Conservation (phyloP, 2,888 invertebrate species). For the Eugnorisma glareosa region DNA sequence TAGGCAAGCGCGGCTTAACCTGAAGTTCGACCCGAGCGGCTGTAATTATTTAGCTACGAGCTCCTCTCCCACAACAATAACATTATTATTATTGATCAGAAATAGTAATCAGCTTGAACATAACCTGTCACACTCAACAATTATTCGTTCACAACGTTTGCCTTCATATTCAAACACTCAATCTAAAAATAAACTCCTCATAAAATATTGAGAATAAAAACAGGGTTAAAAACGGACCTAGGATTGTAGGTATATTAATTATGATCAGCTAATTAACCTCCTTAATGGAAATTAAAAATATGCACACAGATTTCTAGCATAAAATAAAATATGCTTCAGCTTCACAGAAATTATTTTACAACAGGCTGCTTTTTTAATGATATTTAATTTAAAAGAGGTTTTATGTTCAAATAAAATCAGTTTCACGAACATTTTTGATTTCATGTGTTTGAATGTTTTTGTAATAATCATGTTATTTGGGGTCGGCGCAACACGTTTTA, state of each 20-base stretch:
- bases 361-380: constrained; percentile 2
- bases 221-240: background rate
- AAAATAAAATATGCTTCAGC: constrained; percentile 3
- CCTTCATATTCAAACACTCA: background rate
- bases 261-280: constrained; percentile 40
- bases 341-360: constrained; percentile 5
- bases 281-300: constrained; percentile 4
- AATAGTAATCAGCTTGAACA: too few relatives aligned
- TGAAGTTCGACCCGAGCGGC: too few relatives aligned
- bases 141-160: background rate
- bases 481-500: too few relatives aligned
- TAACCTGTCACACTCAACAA: too few relatives aligned
- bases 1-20: too few relatives aligned
- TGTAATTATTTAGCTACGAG: too few relatives aligned
- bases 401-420: background rate
- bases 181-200: background rate
- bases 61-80: too few relatives aligned
- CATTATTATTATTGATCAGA: too few relatives aligned
- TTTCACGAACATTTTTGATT: background rate
- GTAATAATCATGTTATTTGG: too few relatives aligned
- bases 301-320: constrained; percentile 17
- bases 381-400: constrained; percentile 18
- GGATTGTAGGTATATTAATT: constrained; percentile 20
- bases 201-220: constrained; percentile 11
- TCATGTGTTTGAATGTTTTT: background rate